These are phyloP conservation scores for Neodon shergylaensis DNA, from an alignment of 2,113 vertebrate species.

Conservation along the genomic window DNA sequence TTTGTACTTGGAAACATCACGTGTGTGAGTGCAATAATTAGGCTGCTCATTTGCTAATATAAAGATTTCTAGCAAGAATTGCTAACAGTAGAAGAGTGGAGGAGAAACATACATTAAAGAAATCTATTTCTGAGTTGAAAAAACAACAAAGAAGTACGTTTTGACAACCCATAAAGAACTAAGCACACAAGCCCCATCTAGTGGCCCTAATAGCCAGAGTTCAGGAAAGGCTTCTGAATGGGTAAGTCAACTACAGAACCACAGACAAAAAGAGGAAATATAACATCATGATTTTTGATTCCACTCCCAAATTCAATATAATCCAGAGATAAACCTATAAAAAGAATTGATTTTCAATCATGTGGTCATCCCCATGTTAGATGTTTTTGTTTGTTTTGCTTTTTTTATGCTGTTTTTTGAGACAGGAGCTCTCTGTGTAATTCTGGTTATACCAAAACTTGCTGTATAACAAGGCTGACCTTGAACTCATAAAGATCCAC, in stretches of 20 bases:
- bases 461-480: too few species aligned
- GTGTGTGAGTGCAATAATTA: neutral
- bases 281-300: neutral
- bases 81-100: slow-evolving; percentile 6
- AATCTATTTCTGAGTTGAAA: slow-evolving; percentile 25
- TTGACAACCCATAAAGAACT: slow-evolving; percentile 5
- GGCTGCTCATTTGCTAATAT: slow-evolving; percentile 1
- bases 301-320: neutral
- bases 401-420: too few species aligned
- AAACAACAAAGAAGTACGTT: neutral
- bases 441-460: too few species aligned
- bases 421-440: too few species aligned
- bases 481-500: too few species aligned
- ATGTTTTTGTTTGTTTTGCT: neutral
- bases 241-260: neutral
- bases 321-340: neutral
- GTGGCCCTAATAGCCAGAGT: slow-evolving; percentile 56
- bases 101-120: slow-evolving; percentile 21
- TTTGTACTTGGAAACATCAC: slow-evolving; percentile 3
- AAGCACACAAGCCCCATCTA: slow-evolving; percentile 78
- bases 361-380: neutral
- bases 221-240: slow-evolving; percentile 30
- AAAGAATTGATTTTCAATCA: neutral
- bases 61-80: slow-evolving; percentile 50
- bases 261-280: neutral